phyloP scores from a whole-genome alignment of 2,113 vertebrate species.

The Peromyscus leucopus region DNA sequence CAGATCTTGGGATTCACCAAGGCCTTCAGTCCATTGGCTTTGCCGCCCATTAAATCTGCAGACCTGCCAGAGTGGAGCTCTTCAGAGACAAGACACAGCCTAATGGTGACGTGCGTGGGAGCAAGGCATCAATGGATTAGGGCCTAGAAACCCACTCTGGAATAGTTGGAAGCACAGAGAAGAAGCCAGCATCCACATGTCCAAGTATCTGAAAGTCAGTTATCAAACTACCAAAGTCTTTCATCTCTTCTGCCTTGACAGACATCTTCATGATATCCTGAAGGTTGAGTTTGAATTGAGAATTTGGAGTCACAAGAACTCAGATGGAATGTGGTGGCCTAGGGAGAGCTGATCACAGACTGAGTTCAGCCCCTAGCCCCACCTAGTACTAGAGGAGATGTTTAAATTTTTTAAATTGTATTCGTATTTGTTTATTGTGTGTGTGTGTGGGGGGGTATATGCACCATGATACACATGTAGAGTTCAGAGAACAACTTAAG shows the following conservation, averaged over 20 bases:
- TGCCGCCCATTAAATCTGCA: background rate
- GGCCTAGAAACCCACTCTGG: background rate
- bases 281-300: constrained; percentile 26
- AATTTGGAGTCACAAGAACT: background rate
- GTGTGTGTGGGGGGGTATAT: background rate
- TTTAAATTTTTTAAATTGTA: background rate
- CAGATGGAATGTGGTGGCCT: background rate
- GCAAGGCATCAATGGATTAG: background rate
- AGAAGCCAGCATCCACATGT: background rate
- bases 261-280: background rate
- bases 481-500: background rate
- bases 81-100: background rate
- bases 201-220: constrained; percentile 13
- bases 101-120: background rate
- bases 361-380: background rate
- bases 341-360: background rate
- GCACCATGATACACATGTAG: background rate
- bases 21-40: background rate
- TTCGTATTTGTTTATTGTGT: background rate
- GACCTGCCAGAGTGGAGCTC: background rate
- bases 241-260: constrained; percentile 7
- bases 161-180: background rate
- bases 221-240: background rate
- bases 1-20: background rate
- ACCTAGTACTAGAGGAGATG: background rate